phyloP scores from a whole-genome alignment of 1,140 invertebrate genomes.

The Bilobella aurantiaca region DNA sequence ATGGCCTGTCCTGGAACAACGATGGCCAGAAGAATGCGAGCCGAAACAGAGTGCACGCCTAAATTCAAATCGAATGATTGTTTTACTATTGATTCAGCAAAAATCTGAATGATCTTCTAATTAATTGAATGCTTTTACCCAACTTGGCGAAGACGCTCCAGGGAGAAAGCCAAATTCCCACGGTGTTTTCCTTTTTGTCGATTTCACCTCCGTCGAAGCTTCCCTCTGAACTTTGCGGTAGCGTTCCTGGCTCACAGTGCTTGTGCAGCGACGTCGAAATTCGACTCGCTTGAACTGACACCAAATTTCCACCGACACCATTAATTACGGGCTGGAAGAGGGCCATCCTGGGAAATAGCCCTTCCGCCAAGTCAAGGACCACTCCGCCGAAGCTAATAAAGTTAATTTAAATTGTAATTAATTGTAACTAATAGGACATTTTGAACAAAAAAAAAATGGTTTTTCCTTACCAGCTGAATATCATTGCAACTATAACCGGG shows the following conservation, averaged over 20 bases:
- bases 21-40: constrained; percentile 71
- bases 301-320: constrained; percentile 55
- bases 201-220: background rate
- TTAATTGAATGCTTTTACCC: background rate
- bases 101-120: too few species aligned
- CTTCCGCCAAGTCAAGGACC: constrained; percentile 42
- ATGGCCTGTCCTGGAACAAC: constrained; percentile 84
- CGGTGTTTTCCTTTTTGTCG: too few species aligned
- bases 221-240: constrained; percentile 53
- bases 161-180: too few species aligned
- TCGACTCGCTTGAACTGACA: constrained; percentile 67
- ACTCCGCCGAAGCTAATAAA: constrained; percentile 39
- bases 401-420: too few species aligned
- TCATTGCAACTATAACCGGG: constrained; percentile 42
- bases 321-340: constrained; percentile 48
- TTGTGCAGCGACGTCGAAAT: constrained; percentile 85
- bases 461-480: constrained; percentile 23
- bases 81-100: too few species aligned
- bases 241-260: constrained; percentile 61
- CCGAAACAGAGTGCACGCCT: constrained; percentile 49
- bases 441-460: too few species aligned
- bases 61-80: too few species aligned
- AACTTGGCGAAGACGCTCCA: constrained; percentile 18
- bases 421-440: too few species aligned
- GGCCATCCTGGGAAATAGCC: constrained; percentile 43